Evolutionary conservation across 2,888 invertebrate genomes (phyloP), one percentile per base, ranked within the genome.

Genomic region (Caenorhabditis parvicauda): DNA sequence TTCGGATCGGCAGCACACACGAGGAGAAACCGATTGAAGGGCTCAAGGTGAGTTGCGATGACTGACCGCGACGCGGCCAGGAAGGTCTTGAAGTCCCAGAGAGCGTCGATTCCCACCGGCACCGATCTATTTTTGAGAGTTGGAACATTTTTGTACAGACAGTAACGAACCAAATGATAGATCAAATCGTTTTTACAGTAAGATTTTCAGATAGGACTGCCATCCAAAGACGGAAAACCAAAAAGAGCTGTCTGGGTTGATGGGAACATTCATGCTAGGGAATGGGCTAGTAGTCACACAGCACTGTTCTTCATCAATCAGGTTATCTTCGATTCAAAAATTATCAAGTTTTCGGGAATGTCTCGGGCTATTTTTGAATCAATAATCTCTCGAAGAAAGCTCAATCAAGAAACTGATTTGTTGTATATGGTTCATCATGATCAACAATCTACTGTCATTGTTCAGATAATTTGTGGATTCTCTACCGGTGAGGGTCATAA

Each of bases 251-350:
- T 81, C 25, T 81, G 79, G 79, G 77, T 81, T n/a, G 81, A 81
- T 59, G 81, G 79, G n/a, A 80, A 81, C 55, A 80, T 80, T 24
- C 80, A 80, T 57, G 79, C 80, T 12, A 59, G 79, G 25, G 79
- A 79, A 52, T 81, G 81, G 81, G 77, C 80, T 6, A 74, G 78
- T 14, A 73, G 74, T 47, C 80, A 79, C 54, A 79, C 79, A 1
- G 80, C 80, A 2, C 56, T 81, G 19, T 81, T 72, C 54, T 72
- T 81, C 49, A 81, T 81, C 35, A 72, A 81, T 60, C 75, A 76
- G 66, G 77, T 74, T 17, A 17, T 37, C 2, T 14, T 9, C 41
- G 32, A 28, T 59, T 27, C 9, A 3, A 27, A 24, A 42, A 27
- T 64, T 41, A 12, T 24, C n/a, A n/a, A n/a, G n/a, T n/a, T n/a